phyloP scores from a whole-genome alignment of 2,113 vertebrate genomes.

The Ginglymostoma cirratum region DNA sequence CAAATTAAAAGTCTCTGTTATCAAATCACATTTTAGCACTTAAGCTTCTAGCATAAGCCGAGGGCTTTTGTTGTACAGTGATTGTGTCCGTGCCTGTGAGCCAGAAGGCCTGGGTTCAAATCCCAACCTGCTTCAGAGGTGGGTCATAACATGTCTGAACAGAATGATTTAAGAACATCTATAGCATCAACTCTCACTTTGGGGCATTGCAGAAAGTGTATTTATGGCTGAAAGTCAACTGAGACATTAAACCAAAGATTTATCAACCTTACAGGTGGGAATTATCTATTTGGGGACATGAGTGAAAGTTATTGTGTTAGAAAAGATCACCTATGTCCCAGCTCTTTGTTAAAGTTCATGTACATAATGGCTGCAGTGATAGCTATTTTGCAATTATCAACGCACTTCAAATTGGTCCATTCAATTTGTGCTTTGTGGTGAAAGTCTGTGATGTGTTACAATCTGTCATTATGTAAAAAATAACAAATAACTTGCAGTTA shows the following conservation, averaged over 20 bases:
- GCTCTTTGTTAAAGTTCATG: neutral
- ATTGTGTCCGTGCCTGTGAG: too few relatives aligned
- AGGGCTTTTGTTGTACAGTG: too few relatives aligned
- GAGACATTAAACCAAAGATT: neutral
- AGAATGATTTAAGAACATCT: too few relatives aligned
- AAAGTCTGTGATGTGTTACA: neutral
- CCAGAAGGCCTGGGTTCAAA: too few relatives aligned
- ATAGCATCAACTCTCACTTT: too few relatives aligned
- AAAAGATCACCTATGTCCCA: neutral
- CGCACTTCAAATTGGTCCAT: neutral
- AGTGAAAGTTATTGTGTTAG: neutral
- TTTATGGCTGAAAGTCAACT: neutral
- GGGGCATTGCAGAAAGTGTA: too few relatives aligned
- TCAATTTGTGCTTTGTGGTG: neutral
- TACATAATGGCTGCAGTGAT: neutral
- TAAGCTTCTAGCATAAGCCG: too few relatives aligned
- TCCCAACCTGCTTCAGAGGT: too few relatives aligned
- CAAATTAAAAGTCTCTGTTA: too few relatives aligned
- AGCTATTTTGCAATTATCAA: neutral
- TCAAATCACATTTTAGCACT: too few relatives aligned
- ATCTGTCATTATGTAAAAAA: neutral
- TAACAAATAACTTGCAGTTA: neutral
- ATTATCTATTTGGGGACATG: neutral
- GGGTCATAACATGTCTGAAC: too few relatives aligned
- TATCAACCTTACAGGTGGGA: neutral